Conservation (phyloP, 2,797 vertebrate species). For the Thaleichthys pacificus region DNA sequence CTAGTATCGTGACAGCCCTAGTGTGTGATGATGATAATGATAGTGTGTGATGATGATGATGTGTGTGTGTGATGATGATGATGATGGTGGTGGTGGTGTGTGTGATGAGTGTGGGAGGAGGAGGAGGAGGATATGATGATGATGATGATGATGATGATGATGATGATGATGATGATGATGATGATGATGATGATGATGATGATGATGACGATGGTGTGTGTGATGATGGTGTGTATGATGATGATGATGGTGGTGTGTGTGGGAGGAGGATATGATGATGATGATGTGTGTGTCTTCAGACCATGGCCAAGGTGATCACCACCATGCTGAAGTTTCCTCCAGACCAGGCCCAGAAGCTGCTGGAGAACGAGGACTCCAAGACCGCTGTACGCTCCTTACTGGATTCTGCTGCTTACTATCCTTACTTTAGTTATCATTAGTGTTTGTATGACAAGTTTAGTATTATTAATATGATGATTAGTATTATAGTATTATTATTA, state of each 20-base stretch:
- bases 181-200: not conserved
- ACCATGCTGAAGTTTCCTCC: slow-evolving; percentile 94
- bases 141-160: too few species aligned
- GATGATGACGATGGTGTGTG: too few species aligned
- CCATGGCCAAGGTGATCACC: slow-evolving; percentile 98
- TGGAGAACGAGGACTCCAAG: slow-evolving; percentile 92
- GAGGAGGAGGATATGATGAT: too few species aligned
- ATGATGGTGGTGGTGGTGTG: slow-evolving; percentile 7
- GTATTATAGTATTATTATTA: not conserved
- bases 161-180: not conserved
- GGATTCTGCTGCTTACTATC: not conserved
- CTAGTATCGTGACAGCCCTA: too few species aligned
- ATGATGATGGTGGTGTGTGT: slow-evolving; percentile 9
- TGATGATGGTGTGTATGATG: too few species aligned
- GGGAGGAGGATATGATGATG: too few species aligned
- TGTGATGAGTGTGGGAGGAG: too few species aligned
- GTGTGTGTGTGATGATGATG: too few species aligned
- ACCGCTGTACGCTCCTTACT: slow-evolving; percentile 74
- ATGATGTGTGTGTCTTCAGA: slow-evolving; percentile 69
- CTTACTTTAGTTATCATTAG: too few species aligned
- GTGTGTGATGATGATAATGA: slow-evolving; percentile 16
- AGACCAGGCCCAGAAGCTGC: slow-evolving; percentile 91
- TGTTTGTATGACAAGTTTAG: too few species aligned
- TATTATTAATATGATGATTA: too few species aligned
- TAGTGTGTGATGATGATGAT: slow-evolving; percentile 12